Percentiles rank a stretch among this genome's conserved stretches.
phyloP scores from a whole-genome alignment of 1,140 invertebrate species.

The Cephus cinctus region DNA sequence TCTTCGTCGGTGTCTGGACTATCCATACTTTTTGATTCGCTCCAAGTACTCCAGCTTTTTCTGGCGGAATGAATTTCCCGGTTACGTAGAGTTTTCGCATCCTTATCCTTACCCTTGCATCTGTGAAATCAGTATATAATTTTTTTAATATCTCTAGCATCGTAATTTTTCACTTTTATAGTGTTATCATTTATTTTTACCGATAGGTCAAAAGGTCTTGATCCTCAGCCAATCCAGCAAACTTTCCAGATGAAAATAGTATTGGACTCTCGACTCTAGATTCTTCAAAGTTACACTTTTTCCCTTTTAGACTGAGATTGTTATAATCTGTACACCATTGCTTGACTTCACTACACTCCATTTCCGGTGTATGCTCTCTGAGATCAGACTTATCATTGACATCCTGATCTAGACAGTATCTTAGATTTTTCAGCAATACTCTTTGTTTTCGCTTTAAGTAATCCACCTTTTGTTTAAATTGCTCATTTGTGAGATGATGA shows the following conservation, averaged over 20 bases:
- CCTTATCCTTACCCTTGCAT: slow-evolving; percentile 34
- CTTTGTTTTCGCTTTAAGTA: slow-evolving; percentile 65
- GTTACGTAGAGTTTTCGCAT: slow-evolving; percentile 36
- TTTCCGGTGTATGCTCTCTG: not conserved
- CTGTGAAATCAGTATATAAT: slow-evolving; percentile 20
- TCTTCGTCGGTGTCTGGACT: slow-evolving; percentile 33
- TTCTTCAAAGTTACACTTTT: slow-evolving; percentile 44
- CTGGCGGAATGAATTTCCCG: slow-evolving; percentile 37
- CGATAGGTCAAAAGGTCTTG: slow-evolving; percentile 44
- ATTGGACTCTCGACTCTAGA: slow-evolving; percentile 39
- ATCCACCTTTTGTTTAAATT: slow-evolving; percentile 66
- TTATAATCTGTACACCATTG: slow-evolving; percentile 20
- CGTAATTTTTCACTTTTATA: too few relatives aligned
- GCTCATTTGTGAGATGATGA: slow-evolving; percentile 65
- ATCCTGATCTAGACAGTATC: slow-evolving; percentile 52
- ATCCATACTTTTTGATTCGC: slow-evolving; percentile 39
- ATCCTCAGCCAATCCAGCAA: slow-evolving; percentile 42
- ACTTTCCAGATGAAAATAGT: slow-evolving; percentile 33
- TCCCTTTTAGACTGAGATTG: slow-evolving; percentile 43
- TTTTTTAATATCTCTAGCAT: not conserved
- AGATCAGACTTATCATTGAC: slow-evolving; percentile 31
- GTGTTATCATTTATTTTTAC: slow-evolving; percentile 17
- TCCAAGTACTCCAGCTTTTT: slow-evolving; percentile 41
- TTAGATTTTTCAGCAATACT: slow-evolving; percentile 57
- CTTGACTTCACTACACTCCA: slow-evolving; percentile 5